Evolutionary conservation across 2,888 invertebrate genomes (phyloP).

Genomic region (Amorpha juglandis): DNA sequence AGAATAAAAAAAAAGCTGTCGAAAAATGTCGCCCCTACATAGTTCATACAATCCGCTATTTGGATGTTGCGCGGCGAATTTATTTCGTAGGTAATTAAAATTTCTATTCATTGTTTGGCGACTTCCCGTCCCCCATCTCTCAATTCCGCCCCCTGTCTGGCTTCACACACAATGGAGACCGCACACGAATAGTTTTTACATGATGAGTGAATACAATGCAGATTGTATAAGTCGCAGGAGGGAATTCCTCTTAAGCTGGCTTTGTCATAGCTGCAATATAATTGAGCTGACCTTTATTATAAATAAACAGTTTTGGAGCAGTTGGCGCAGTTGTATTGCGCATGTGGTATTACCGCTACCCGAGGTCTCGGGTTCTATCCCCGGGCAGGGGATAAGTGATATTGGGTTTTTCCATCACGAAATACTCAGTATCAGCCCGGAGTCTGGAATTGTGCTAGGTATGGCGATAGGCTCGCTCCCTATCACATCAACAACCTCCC

Average conservation of each 20-base stretch:
- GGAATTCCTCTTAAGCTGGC: neutral
- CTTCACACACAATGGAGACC: neutral
- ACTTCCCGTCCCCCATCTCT: neutral
- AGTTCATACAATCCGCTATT: too few relatives aligned
- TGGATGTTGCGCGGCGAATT: neutral
- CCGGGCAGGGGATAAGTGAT: too few relatives aligned
- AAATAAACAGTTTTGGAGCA: neutral
- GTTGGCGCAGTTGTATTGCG: neutral
- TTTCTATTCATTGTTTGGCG: neutral
- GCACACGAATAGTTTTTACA: conserved; percentile 10
- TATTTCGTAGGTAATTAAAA: conserved; percentile 14
- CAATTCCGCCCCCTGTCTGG: neutral
- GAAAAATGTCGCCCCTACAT: too few relatives aligned
- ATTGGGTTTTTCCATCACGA: too few relatives aligned
- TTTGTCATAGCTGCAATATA: too few relatives aligned
- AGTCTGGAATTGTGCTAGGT: too few relatives aligned
- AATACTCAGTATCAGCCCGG: too few relatives aligned
- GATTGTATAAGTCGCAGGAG: neutral
- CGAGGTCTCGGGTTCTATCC: too few relatives aligned
- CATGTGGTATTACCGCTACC: too few relatives aligned
- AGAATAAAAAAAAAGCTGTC: too few relatives aligned
- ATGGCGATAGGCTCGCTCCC: too few relatives aligned
- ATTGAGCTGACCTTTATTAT: neutral
- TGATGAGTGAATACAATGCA: neutral
- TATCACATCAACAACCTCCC: too few relatives aligned